Evolutionary conservation across 2,888 invertebrate species (phyloP).

Genomic region (Drosophila percnosoma): DNA sequence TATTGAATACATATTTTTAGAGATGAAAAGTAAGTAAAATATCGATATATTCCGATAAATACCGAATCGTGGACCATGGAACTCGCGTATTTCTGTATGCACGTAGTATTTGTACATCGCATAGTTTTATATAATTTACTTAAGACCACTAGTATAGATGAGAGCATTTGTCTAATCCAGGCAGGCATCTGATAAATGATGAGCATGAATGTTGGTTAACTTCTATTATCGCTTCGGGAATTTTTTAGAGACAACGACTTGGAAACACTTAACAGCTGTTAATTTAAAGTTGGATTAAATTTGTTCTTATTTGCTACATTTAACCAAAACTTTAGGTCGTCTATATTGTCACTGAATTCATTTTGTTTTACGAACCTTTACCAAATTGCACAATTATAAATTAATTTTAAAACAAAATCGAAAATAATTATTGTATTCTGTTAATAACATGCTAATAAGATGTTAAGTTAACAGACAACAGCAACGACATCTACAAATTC

Average conservation of each 20-base stretch:
- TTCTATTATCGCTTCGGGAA: not conserved
- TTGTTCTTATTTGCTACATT: constrained; percentile 12
- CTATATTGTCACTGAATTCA: not conserved
- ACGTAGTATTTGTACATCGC: not conserved
- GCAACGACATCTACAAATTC: constrained; percentile 16
- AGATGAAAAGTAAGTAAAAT: not conserved
- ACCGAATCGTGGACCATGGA: not conserved
- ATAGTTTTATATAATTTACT: not conserved
- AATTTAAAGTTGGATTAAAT: not conserved
- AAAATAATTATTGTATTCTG: not conserved
- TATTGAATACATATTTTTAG: not conserved
- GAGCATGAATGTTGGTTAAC: not conserved
- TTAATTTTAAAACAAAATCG: rapidly evolving
- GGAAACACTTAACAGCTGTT: constrained; percentile 6
- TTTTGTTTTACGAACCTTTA: not conserved
- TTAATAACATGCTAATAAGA: constrained; percentile 19
- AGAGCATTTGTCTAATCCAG: not conserved
- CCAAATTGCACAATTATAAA: not conserved
- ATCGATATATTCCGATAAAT: constrained; percentile 3
- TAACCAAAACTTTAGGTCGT: not conserved
- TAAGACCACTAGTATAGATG: not conserved
- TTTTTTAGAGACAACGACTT: constrained; percentile 1
- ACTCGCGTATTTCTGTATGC: not conserved
- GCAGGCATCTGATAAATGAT: not conserved
- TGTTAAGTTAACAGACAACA: constrained; percentile 38